Evolutionary conservation across 2,888 invertebrate genomes (phyloP), one percentile per base, ranked within the genome.

Genomic region (Girardia tigrina): DNA sequence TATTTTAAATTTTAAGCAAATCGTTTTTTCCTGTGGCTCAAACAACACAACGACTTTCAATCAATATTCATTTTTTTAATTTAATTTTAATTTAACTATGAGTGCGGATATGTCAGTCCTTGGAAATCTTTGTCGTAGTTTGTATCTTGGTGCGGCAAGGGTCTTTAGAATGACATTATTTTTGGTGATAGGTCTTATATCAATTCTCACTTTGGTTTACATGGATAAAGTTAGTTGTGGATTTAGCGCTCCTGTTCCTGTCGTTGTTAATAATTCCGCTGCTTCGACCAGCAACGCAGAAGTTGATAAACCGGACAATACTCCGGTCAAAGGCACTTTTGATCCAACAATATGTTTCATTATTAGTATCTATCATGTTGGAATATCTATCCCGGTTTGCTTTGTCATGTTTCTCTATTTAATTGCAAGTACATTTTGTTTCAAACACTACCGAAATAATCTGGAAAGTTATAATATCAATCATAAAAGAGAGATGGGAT

Each of bases 41-140:
- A n/a, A n/a, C n/a, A n/a, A n/a, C n/a, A n/a, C n/a, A n/a, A n/a
- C n/a, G n/a, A n/a, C n/a, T n/a, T n/a, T n/a, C n/a, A n/a, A n/a
- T n/a, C 36, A 36, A 16, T 36, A 12, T 36, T 36, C 8, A 8
- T 36, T 36, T 36, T 16, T 12, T 36, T 36, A 36, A 36, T 36
- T 12, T 36, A 36, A 36, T 36, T 36, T 36, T 36, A 56, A 56
- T 20, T 6, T 23, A 56, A 56, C n/a, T 16, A 56, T 56, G 56
- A 56, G 56, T 56, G 56, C 56, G n/a, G 56, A 56, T 56, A 56
- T 56, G 56, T 56, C 56, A 16, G 56, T 56, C 4, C 23, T 56
- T n/a, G 56, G 56, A 12, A 56, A 56, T 56, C n/a, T 56, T 12
- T 56, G 56, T 56, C 56, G 56, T 4, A 56, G 56, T 56, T 23